phyloP scores from a whole-genome alignment of 2,888 invertebrate species.

The Gandaritis pyraliata region DNA sequence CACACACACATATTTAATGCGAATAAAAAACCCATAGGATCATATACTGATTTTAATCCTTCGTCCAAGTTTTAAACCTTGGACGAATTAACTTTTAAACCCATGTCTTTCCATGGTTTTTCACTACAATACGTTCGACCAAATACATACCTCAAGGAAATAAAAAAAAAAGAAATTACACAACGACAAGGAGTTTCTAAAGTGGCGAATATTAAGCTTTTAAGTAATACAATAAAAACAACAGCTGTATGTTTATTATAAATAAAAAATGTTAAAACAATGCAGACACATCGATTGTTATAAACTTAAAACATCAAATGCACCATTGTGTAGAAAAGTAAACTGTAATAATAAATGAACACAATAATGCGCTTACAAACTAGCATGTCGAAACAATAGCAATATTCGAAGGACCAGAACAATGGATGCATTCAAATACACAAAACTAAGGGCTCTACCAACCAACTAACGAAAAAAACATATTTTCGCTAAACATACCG shows the following conservation, averaged over 20 bases:
- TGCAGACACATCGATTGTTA: slow-evolving; percentile 27
- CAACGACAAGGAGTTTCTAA: slow-evolving; percentile 2
- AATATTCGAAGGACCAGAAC: slow-evolving; percentile 57
- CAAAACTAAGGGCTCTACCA: slow-evolving; percentile 63
- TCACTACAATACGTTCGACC: no score
- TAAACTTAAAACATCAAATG: slow-evolving; percentile 22
- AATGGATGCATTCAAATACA: slow-evolving; percentile 69
- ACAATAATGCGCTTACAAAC: slow-evolving; percentile 54
- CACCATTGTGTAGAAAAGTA: slow-evolving; percentile 17
- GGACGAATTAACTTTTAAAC: no score
- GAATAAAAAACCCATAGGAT: no score
- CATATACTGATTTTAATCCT: no score
- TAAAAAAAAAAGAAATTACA: neutral
- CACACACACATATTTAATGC: no score
- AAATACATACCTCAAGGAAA: no score
- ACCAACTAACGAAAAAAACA: slow-evolving; percentile 58
- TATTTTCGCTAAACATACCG: slow-evolving; percentile 62
- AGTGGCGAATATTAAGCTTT: slow-evolving; percentile 9
- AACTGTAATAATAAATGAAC: slow-evolving; percentile 54
- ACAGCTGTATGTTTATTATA: slow-evolving; percentile 3
- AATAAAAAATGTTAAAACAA: slow-evolving; percentile 25
- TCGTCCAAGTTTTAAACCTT: no score
- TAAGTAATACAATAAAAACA: slow-evolving; percentile 17
- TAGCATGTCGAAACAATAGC: slow-evolving; percentile 54
- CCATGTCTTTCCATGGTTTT: no score